These are phyloP conservation scores for Anarsia innoxiella DNA, from an alignment of 2,888 invertebrate species.

Conservation along the genomic window DNA sequence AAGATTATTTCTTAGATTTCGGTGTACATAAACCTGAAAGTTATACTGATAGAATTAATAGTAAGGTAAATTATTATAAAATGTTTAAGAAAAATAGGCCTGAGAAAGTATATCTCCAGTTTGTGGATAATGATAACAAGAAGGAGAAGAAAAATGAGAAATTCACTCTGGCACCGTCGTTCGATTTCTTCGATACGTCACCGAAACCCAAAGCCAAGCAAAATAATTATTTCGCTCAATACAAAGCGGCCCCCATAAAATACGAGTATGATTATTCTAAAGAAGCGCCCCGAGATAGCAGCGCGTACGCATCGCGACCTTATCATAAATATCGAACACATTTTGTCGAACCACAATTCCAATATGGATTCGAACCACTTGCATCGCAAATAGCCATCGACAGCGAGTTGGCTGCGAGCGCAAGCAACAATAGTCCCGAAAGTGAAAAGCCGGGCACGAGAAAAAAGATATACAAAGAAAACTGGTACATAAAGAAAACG, in stretches of 20 bases:
- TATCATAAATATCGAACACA: constrained; percentile 44
- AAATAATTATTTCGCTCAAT: constrained; percentile 41
- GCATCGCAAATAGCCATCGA: constrained; percentile 48
- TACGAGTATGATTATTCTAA: constrained; percentile 49
- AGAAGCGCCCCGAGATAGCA: constrained; percentile 41
- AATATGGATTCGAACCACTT: constrained; percentile 67
- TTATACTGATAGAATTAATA: constrained; percentile 41
- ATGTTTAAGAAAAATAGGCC: constrained; percentile 50
- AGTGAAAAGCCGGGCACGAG: constrained; percentile 55
- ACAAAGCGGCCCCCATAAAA: constrained; percentile 39
- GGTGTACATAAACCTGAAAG: constrained; percentile 53
- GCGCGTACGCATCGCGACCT: constrained; percentile 48
- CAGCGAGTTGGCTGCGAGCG: constrained; percentile 61
- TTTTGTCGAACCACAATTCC: constrained; percentile 65
- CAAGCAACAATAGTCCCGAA: constrained; percentile 53
- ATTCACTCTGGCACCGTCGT: constrained; percentile 33
- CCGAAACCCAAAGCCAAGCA: constrained; percentile 28
- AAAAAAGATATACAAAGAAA: constrained; percentile 65
- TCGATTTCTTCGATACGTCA: constrained; percentile 21
- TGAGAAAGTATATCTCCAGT: constrained; percentile 31
- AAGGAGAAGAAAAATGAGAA: constrained; percentile 43
- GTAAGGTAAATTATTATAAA: constrained; percentile 56
- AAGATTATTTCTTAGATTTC: constrained; percentile 53
- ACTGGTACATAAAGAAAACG: constrained; percentile 66
- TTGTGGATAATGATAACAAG: constrained; percentile 30